Conservation (phyloP, 2,113 vertebrate species). For the Gopherus flavomarginatus region DNA sequence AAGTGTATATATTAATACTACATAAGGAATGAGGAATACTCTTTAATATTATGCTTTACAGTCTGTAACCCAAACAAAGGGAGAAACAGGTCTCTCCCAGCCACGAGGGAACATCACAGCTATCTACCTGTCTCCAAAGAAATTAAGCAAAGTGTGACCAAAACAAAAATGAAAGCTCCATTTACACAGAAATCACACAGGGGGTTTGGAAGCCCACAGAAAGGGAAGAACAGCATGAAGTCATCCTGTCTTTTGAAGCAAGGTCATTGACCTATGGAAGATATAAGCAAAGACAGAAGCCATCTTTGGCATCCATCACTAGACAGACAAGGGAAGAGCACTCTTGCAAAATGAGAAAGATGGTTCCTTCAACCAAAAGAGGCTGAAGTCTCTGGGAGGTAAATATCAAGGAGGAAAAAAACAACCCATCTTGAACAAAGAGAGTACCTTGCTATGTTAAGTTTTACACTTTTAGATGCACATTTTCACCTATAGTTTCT, state of each 20-base stretch:
- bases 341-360: not conserved
- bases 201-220: not conserved
- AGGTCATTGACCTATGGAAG: not conserved
- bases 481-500: not conserved
- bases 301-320: not conserved
- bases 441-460: not conserved
- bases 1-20: not conserved
- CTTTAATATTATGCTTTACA: not conserved
- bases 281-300: not conserved
- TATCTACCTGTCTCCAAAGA: not conserved
- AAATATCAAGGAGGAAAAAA: not conserved
- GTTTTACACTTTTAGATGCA: not conserved
- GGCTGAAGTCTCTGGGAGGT: not conserved
- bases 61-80: not conserved
- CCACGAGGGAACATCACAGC: not conserved
- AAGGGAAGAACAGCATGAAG: not conserved
- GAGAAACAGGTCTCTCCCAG: not conserved
- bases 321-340: not conserved
- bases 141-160: not conserved
- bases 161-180: not conserved
- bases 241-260: not conserved
- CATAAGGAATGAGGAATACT: not conserved
- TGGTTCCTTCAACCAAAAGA: not conserved
- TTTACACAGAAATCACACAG: not conserved
- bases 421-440: not conserved